Base-by-base conservation (phyloP, 2,113 vertebrate species). In the Chelonoidis abingdonii region DNA sequence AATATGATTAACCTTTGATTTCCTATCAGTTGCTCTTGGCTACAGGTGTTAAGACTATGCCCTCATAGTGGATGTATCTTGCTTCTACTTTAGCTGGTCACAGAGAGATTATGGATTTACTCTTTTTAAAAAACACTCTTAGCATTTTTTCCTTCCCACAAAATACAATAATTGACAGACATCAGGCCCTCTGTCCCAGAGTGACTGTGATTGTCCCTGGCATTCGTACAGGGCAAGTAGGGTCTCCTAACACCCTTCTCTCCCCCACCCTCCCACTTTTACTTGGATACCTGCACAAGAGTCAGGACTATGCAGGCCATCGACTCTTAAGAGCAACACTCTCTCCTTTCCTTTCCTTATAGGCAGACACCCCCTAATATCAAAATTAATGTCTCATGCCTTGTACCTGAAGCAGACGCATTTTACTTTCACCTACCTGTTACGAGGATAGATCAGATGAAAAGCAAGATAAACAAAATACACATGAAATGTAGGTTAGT, bases 21-120 rank as follows among this genome's bases (percentile, higher is more conserved):
- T 72, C 38, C 65, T 72, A 44, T 5, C 59, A 4, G 1, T 27
- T 54, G 31, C 29, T 86, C 41, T 27, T 38, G 31, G 52, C 49
- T 82, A 24, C 0, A 92, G 41, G 41, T 0, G 54, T 2, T 22
- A 50, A 11, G 5, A 59, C 16, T 47, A n/a, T 5, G 8, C 10
- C 62, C 69, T 76, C 49, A 1, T 2, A 6, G n/a, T 3, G 35
- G 13, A 0, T 56, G 4, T 4, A 31, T 47, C 19, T 87, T n/a
- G 29, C n/a, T 80, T 16, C 56, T 88, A 38, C n/a, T 54, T 88
- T 6, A 38, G 87, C 29, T 69, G 41, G 47, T 21, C 24, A 84
- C 8, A 83, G 94, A 83, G 8, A 52, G 0, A 5, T 59, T 72
- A 35, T 44, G 57, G 4, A 91, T 83, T 41, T 80, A 80, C 1